These are phyloP conservation scores for Chorisops tibialis DNA, from an alignment of 2,888 invertebrate species.

Conservation along the genomic window DNA sequence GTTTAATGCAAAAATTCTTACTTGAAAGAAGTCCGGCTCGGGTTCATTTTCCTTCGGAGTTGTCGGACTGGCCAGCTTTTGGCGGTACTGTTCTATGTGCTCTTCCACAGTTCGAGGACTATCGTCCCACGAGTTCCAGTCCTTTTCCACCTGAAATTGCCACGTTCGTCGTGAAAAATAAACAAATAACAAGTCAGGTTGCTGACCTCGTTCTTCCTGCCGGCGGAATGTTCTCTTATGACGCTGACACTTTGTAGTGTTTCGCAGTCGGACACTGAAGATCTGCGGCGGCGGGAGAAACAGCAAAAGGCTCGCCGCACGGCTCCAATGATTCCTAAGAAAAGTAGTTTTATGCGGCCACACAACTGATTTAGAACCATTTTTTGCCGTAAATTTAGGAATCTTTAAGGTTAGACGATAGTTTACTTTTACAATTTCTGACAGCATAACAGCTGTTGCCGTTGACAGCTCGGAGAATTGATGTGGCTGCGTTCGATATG, in stretches of 20 bases:
- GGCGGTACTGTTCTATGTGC: conserved; percentile 62
- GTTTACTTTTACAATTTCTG: neutral
- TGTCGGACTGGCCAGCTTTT: conserved; percentile 53
- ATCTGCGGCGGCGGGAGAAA: conserved; percentile 56
- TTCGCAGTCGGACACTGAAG: conserved; percentile 56
- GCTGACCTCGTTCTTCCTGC: conserved; percentile 14
- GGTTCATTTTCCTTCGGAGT: conserved; percentile 50
- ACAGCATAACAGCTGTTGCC: neutral
- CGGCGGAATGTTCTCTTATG: conserved; percentile 46
- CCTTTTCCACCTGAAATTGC: conserved; percentile 43
- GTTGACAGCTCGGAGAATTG: neutral
- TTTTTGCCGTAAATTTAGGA: conserved; percentile 11
- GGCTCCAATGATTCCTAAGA: conserved; percentile 56
- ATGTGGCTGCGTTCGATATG: neutral
- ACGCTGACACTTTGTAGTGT: conserved; percentile 59
- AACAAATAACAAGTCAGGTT: neutral
- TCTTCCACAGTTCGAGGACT: conserved; percentile 58
- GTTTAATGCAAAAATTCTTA: conserved; percentile 36
- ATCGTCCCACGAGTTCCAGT: conserved; percentile 64
- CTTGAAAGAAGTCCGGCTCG: conserved; percentile 59
- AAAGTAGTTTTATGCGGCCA: conserved; percentile 57
- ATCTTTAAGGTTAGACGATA: neutral
- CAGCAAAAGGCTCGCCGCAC: conserved; percentile 62
- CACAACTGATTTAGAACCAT: conserved; percentile 54
- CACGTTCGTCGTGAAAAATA: conserved; percentile 27